Evolutionary conservation across 2,888 invertebrate genomes (phyloP).

Genomic region (Lepas anatifera): DNA sequence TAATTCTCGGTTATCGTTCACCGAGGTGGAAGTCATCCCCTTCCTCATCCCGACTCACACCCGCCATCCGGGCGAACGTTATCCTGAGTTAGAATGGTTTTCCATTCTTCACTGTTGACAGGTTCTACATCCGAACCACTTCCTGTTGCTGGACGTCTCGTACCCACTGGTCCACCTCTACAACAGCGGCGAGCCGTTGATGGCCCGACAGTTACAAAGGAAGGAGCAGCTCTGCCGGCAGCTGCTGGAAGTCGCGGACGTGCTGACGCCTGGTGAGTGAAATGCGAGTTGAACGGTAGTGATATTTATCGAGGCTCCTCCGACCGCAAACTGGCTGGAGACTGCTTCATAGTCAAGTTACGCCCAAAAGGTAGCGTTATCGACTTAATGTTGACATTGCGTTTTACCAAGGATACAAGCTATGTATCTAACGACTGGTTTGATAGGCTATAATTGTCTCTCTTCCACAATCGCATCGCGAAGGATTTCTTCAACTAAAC

Average conservation of each 20-base stretch:
- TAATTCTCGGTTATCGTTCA: too few species aligned
- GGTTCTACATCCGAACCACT: constrained; percentile 20
- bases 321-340: background rate
- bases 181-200: constrained; percentile 21
- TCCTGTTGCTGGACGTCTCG: constrained; percentile 18
- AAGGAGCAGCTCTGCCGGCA: constrained; percentile 23
- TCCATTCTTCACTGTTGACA: background rate
- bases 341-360: background rate
- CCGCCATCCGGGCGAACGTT: too few species aligned
- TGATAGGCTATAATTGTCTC: too few species aligned
- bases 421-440: too few species aligned
- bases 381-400: background rate
- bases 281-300: too few species aligned
- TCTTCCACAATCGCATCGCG: too few species aligned
- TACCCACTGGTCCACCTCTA: constrained; percentile 23
- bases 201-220: constrained; percentile 19
- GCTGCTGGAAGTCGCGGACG: constrained; percentile 22
- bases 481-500: too few species aligned
- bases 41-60: too few species aligned
- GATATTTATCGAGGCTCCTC: too few species aligned
- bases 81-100: too few species aligned
- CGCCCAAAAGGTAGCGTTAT: background rate
- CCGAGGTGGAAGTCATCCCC: too few species aligned
- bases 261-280: constrained; percentile 21
- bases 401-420: background rate